Evolutionary conservation across 1,140 invertebrate species (phyloP).

Genomic region (Hermatobates lingyangjiaoensis): DNA sequence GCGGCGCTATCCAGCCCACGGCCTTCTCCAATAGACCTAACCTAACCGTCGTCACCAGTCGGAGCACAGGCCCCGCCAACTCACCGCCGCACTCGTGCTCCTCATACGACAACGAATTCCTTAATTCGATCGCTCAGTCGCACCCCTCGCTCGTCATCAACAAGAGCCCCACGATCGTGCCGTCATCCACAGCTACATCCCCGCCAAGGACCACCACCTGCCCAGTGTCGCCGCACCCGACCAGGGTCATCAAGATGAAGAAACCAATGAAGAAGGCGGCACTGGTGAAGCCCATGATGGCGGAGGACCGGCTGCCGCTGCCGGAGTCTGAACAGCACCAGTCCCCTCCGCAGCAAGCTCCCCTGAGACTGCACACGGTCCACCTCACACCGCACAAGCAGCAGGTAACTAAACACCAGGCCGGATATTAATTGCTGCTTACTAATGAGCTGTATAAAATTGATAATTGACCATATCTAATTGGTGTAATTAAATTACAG

Average conservation of each 20-base stretch:
- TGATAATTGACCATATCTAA: no score
- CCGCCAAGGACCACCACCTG: conserved; percentile 10
- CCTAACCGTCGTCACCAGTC: conserved; percentile 18
- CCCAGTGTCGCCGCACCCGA: background rate
- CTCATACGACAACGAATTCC: conserved; percentile 18
- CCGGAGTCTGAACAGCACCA: conserved; percentile 5
- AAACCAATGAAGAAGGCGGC: conserved; percentile 19
- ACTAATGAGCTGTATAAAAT: no score
- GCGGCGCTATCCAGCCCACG: conserved; percentile 5
- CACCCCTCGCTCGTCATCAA: conserved; percentile 20
- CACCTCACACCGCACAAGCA: conserved; percentile 1
- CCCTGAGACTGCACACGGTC: background rate
- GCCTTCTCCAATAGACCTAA: conserved; percentile 18
- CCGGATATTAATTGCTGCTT: no score
- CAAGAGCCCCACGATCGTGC: conserved; percentile 14
- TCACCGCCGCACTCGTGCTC: conserved; percentile 1
- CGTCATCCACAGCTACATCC: conserved; percentile 1
- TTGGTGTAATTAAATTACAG: no score
- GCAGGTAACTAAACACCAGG: no score
- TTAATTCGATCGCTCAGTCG: conserved; percentile 19
- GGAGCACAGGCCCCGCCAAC: conserved; percentile 1
- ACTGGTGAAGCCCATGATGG: conserved; percentile 22
- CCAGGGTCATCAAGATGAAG: conserved; percentile 14
- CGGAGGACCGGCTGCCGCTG: conserved; percentile 9
- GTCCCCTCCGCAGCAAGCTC: background rate